Conservation (phyloP, 2,888 invertebrate genomes). For the Eupithecia tripunctaria region DNA sequence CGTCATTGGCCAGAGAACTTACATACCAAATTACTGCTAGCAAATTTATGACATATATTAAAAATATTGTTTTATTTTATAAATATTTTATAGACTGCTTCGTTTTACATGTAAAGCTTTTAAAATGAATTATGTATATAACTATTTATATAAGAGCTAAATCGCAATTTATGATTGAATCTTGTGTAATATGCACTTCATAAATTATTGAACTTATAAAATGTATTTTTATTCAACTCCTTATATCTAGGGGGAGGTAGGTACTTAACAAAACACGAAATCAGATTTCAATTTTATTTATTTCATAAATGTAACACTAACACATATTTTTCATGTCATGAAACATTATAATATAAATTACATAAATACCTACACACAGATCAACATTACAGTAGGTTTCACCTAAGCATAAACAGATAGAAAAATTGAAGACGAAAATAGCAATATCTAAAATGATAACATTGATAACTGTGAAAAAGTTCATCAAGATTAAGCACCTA, state of each 20-base stretch:
- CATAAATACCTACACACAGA: constrained; percentile 62
- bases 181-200: constrained; percentile 80
- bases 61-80: constrained; percentile 50
- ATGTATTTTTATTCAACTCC: constrained; percentile 47
- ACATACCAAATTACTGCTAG: not conserved
- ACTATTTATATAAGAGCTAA: constrained; percentile 75
- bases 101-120: constrained; percentile 77
- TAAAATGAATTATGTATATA: constrained; percentile 75
- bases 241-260: not conserved
- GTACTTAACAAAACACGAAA: constrained; percentile 37
- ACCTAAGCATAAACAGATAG: constrained; percentile 47
- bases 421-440: constrained; percentile 35
- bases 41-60: not conserved
- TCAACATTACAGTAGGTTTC: constrained; percentile 62
- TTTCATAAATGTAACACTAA: constrained; percentile 59
- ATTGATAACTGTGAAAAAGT: not conserved
- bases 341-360: constrained; percentile 51
- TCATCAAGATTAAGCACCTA: not conserved
- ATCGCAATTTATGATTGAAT: constrained; percentile 75
- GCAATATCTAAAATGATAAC: constrained; percentile 27
- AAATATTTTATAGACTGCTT: constrained; percentile 74
- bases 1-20: not conserved
- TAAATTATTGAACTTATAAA: constrained; percentile 77
- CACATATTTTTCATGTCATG: constrained; percentile 62
- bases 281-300: constrained; percentile 53